These are phyloP conservation scores for Chymomyza caudatula DNA, from an alignment of 2,888 invertebrate genomes.

Conservation along the genomic window DNA sequence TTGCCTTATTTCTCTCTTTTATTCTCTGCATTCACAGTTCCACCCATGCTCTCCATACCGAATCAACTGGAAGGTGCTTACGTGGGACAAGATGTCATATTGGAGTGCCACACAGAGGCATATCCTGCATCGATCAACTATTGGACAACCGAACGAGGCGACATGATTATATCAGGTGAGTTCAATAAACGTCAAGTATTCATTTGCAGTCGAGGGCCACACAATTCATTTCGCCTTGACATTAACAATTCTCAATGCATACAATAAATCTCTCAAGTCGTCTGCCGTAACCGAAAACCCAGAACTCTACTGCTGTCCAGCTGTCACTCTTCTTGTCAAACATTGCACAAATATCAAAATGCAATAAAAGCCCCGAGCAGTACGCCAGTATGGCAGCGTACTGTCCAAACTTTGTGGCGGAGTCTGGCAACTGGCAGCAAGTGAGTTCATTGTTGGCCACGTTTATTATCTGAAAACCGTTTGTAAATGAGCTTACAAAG, in stretches of 20 bases:
- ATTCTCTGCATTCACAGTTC: constrained; percentile 82
- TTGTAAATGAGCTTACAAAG: constrained; percentile 62
- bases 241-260: neutral
- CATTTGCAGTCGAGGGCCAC: constrained; percentile 1
- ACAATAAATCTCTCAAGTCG: constrained; percentile 14
- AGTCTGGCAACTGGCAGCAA: neutral
- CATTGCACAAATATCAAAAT: constrained; percentile 14
- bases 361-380: constrained; percentile 1
- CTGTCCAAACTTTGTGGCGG: neutral
- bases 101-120: constrained; percentile 94
- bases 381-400: neutral
- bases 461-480: constrained; percentile 53
- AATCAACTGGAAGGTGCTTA: constrained; percentile 95
- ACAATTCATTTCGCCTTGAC: neutral
- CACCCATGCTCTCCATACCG: constrained; percentile 95
- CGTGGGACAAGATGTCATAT: constrained; percentile 90
- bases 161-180: constrained; percentile 95
- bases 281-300: neutral
- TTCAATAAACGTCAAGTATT: constrained; percentile 4
- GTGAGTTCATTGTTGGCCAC: constrained; percentile 11
- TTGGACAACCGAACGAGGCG: constrained; percentile 94
- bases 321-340: constrained; percentile 18
- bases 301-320: constrained; percentile 2
- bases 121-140: constrained; percentile 96
- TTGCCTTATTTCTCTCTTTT: too few relatives aligned